phyloP scores from a whole-genome alignment of 2,797 vertebrate species.

The Phalloptychus januarius region DNA sequence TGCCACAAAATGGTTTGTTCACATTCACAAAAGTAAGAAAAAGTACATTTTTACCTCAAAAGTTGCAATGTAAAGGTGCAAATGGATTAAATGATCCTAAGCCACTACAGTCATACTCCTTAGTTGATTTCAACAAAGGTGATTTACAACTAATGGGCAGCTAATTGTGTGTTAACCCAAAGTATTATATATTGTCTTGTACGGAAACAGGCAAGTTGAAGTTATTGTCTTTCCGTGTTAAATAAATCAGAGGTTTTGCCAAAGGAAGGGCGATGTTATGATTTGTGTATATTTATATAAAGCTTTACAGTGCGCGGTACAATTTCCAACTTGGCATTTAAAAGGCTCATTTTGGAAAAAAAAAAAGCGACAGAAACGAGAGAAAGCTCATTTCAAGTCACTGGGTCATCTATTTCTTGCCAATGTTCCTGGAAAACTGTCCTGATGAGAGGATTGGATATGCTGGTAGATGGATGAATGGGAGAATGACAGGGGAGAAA shows the following conservation, averaged over 20 bases:
- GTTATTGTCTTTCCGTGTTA: background rate
- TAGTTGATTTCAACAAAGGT: background rate
- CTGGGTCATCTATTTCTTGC: conserved; percentile 59
- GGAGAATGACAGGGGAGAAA: conserved; percentile 66
- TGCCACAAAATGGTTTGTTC: background rate
- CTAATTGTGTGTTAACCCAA: background rate
- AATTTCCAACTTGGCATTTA: conserved; percentile 6
- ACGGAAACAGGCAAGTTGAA: background rate
- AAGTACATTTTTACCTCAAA: background rate
- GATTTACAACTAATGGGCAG: background rate
- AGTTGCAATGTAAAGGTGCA: background rate
- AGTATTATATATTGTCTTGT: background rate
- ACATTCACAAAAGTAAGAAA: background rate
- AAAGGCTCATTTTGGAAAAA: conserved; percentile 8
- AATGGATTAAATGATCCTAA: background rate
- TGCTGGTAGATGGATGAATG: conserved; percentile 51
- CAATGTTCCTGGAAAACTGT: conserved; percentile 55
- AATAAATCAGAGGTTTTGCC: background rate
- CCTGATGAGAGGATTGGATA: conserved; percentile 54
- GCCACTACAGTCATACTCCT: background rate
- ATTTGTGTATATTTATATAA: conserved; percentile 3
- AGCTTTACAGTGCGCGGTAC: background rate
- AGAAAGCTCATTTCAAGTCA: conserved; percentile 28
- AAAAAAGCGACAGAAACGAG: conserved; percentile 7
- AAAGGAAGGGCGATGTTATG: background rate